Base-by-base conservation (phyloP, 2,113 vertebrate species). In the Nothobranchius furzeri region DNA sequence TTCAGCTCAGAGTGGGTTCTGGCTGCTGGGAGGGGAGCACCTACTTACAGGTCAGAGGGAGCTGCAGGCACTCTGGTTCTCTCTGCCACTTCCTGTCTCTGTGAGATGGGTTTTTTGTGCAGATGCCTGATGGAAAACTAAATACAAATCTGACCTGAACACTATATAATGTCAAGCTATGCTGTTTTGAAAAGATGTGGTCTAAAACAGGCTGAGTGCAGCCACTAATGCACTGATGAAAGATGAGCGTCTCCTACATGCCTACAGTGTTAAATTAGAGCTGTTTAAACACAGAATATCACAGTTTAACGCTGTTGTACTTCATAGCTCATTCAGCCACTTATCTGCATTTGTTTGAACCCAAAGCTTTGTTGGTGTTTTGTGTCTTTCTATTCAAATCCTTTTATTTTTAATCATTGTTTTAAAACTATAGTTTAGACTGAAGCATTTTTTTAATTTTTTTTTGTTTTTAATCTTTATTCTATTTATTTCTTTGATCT, bases 101-200 rank as follows among this genome's bases (percentile, higher is more conserved):
- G 36, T 60, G 20, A 13, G 15, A 46, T 35, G 24, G 15, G 12
- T 45, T 3, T 30, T 6, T 50, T 50, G 11, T 35, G 30, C 47
- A 40, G 47, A 47, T 62, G 60, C 60, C 45, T 49, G 59, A 45
- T 59, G 30, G 56, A 62, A 35, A 62, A 37, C 47, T 12, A 40
- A 50, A 40, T 36, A 9, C 46, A 50, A 2, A 13, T 37, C 59
- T 60, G 59, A 48, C 59, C 59, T 36, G 45, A 17, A 6, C n/a
- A 2, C 15, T 9, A 10, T 13, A n/a, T 17, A 59, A 12, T 12
- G 36, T 2, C 40, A 45, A 8, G 7, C 3, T 0, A 14, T 10
- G 13, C 13, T 43, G 30, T 35, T 60, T 60, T 48, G 7, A 56
- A 17, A 12, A 56, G 0, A 12, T 40, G 10, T 12, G 24, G 6